These are phyloP conservation scores for Mellilla xanthometata DNA, from an alignment of 2,888 invertebrate species.

Conservation along the genomic window DNA sequence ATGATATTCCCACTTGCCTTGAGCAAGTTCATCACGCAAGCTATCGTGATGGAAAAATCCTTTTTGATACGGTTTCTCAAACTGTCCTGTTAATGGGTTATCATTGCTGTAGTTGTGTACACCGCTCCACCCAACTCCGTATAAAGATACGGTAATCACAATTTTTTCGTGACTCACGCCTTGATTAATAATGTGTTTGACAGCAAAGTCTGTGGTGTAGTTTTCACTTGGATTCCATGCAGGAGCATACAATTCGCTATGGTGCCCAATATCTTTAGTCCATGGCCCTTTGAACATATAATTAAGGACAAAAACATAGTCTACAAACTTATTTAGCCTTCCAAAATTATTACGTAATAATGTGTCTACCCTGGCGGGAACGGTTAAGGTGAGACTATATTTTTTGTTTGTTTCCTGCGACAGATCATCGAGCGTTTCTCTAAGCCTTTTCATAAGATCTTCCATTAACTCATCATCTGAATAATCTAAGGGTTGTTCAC, in stretches of 20 bases:
- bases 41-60: constrained; percentile 74
- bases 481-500: constrained; percentile 64
- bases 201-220: constrained; percentile 75
- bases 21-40: constrained; percentile 65
- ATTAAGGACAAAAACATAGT: constrained; percentile 75
- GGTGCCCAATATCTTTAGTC: constrained; percentile 76
- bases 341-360: constrained; percentile 72
- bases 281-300: constrained; percentile 77
- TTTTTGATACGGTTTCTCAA: constrained; percentile 65
- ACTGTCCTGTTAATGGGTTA: constrained; percentile 71
- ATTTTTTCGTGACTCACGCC: constrained; percentile 74
- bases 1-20: constrained; percentile 36
- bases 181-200: constrained; percentile 67
- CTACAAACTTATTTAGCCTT: constrained; percentile 74
- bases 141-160: constrained; percentile 73
- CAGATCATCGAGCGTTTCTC: constrained; percentile 71
- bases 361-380: no score
- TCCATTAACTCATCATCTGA: constrained; percentile 68
- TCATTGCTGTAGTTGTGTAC: constrained; percentile 54
- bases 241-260: constrained; percentile 67
- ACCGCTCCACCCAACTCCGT: constrained; percentile 75
- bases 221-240: constrained; percentile 71
- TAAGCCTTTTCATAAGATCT: constrained; percentile 66
- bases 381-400: no score
- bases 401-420: constrained; percentile 69